Evolutionary conservation across 2,888 invertebrate species (phyloP).

Genomic region (Mesoligia furuncula): DNA sequence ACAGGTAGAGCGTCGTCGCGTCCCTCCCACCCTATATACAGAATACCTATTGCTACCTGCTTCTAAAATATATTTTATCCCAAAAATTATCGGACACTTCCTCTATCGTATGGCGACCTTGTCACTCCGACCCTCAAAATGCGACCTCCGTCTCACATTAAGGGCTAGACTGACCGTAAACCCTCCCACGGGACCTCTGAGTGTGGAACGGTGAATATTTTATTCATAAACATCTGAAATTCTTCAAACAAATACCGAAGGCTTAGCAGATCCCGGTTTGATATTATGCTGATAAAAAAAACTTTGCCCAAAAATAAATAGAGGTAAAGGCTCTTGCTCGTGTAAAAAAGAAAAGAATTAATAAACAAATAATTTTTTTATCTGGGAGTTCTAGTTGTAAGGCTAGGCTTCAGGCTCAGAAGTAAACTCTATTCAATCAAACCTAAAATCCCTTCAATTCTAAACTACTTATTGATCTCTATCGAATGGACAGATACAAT

Average conservation of each 20-base stretch:
- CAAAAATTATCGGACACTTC: not conserved
- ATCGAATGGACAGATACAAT: not conserved
- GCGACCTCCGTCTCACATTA: slow-evolving; percentile 61
- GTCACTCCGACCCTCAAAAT: slow-evolving; percentile 46
- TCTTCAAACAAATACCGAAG: slow-evolving; percentile 62
- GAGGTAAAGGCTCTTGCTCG: slow-evolving; percentile 1
- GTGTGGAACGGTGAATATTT: slow-evolving; percentile 74
- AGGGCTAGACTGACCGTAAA: slow-evolving; percentile 65
- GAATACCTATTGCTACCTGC: not conserved
- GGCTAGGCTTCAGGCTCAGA: not conserved
- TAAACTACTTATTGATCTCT: too few species aligned
- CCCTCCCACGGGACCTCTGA: slow-evolving; percentile 52
- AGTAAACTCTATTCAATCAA: too few species aligned
- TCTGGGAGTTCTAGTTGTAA: not conserved
- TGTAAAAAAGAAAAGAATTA: not conserved
- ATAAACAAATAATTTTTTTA: not conserved
- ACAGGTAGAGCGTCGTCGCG: too few species aligned
- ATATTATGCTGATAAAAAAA: slow-evolving; percentile 38
- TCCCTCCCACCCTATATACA: too few species aligned
- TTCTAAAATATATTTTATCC: not conserved
- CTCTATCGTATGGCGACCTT: slow-evolving; percentile 3
- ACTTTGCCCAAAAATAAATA: slow-evolving; percentile 19
- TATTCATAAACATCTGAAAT: slow-evolving; percentile 76
- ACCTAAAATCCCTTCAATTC: too few species aligned
- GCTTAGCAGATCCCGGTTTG: slow-evolving; percentile 28